These are phyloP conservation scores for Leptopilina clavipes DNA, from an alignment of 1,140 invertebrate genomes.

Conservation along the genomic window DNA sequence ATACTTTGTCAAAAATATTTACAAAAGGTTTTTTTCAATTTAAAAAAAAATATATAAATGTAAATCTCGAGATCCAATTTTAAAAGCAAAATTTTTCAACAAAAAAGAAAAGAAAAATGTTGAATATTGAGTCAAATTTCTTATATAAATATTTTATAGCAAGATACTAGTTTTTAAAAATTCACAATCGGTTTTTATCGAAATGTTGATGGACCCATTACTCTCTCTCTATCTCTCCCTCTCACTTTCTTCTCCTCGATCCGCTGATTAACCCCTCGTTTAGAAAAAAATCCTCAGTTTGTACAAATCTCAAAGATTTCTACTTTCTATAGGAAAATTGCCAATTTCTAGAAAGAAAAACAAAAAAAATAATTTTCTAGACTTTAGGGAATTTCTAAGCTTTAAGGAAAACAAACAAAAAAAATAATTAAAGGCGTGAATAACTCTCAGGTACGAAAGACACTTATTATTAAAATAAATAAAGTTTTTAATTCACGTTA, in stretches of 20 bases:
- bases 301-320: conserved; percentile 49
- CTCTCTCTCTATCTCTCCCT: conserved; percentile 35
- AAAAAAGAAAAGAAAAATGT: no score
- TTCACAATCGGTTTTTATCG: no score
- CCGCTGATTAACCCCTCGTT: conserved; percentile 50
- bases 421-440: conserved; percentile 2
- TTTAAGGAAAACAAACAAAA: conserved; percentile 7
- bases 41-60: no score
- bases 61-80: no score
- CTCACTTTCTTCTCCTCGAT: conserved; percentile 45
- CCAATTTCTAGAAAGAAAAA: neutral
- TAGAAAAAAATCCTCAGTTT: conserved; percentile 56
- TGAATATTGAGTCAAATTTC: no score
- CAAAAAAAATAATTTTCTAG: neutral
- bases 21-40: no score
- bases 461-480: conserved; percentile 15
- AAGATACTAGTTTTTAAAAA: no score
- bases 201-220: neutral
- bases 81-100: no score
- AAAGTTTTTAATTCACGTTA: conserved; percentile 24
- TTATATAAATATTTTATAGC: no score
- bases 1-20: no score
- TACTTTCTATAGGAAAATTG: neutral
- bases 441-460: conserved; percentile 26
- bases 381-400: conserved; percentile 13